phyloP scores from a whole-genome alignment of 2,888 invertebrate species.

The Sipha maydis region DNA sequence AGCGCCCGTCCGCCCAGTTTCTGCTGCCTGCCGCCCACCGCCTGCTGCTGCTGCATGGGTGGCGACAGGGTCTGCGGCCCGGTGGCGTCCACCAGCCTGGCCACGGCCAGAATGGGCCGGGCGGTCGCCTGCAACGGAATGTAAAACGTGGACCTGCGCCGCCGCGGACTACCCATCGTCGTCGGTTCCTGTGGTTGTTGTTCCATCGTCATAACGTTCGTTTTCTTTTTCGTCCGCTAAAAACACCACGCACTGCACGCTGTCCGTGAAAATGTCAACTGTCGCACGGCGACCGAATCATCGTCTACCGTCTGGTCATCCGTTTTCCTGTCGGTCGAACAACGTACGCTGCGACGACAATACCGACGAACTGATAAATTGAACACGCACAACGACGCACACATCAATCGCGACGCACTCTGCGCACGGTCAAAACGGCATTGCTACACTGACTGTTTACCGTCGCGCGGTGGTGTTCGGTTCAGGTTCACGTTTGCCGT shows the following conservation, averaged over 20 bases:
- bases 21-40: slow-evolving; percentile 9
- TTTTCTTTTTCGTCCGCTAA: background rate
- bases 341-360: background rate
- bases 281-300: background rate
- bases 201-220: slow-evolving; percentile 9
- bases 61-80: background rate
- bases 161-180: slow-evolving; percentile 68
- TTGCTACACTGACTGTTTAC: slow-evolving; percentile 28
- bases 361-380: background rate
- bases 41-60: background rate
- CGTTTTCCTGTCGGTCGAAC: background rate
- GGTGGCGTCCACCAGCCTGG: slow-evolving; percentile 69
- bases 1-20: slow-evolving; percentile 43
- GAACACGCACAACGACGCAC: too few species aligned
- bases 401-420: background rate
- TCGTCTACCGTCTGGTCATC: background rate
- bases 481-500: slow-evolving; percentile 43
- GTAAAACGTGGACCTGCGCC: slow-evolving; percentile 80
- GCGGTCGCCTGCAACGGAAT: slow-evolving; percentile 75
- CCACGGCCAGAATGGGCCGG: slow-evolving; percentile 31
- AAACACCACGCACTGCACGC: too few species aligned
- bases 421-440: background rate
- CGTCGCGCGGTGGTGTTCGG: slow-evolving; percentile 29
- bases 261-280: background rate
- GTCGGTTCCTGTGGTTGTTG: slow-evolving; percentile 65